These are phyloP conservation scores for Stictocephala bisonia DNA, from an alignment of 2,888 invertebrate species.

Conservation along the genomic window DNA sequence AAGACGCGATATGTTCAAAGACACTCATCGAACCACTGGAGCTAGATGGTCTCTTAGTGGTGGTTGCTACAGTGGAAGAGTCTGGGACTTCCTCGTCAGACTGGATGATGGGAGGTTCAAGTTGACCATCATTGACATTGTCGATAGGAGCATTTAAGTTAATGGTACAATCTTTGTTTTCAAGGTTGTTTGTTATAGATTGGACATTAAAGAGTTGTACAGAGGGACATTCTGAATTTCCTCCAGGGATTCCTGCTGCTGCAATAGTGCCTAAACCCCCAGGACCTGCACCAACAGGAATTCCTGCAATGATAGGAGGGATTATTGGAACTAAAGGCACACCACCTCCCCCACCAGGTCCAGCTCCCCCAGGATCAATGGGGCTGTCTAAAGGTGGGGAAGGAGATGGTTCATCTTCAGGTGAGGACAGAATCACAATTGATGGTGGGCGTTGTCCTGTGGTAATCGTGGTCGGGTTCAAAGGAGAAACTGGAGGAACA, in stretches of 20 bases:
- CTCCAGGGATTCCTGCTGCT: constrained; percentile 1
- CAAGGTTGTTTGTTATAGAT: constrained; percentile 24
- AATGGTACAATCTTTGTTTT: constrained; percentile 38
- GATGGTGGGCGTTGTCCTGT: constrained; percentile 50
- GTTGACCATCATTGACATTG: constrained; percentile 31
- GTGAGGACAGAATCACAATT: constrained; percentile 46
- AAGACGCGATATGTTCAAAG: constrained; percentile 67
- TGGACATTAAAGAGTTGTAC: constrained; percentile 37
- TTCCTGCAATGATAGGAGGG: constrained; percentile 6
- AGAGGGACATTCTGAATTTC: constrained; percentile 27
- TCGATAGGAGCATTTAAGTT: constrained; percentile 34
- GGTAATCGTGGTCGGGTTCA: constrained; percentile 47
- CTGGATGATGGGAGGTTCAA: constrained; percentile 47
- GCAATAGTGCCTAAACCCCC: constrained; percentile 59
- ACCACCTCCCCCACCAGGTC: constrained; percentile 51
- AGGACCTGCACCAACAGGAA: constrained; percentile 60
- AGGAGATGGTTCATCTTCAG: constrained; percentile 18
- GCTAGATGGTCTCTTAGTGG: constrained; percentile 65
- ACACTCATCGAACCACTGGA: constrained; percentile 64
- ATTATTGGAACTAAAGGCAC: constrained; percentile 6
- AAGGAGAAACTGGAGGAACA: constrained; percentile 14
- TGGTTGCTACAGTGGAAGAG: constrained; percentile 61
- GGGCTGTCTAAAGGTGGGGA: constrained; percentile 29
- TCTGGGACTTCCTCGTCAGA: constrained; percentile 54
- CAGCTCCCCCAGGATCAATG: background rate